Percentiles rank a stretch among this genome's conserved stretches.
Conservation (phyloP, 2,888 invertebrate genomes). For the Tetragnatha montana region DNA sequence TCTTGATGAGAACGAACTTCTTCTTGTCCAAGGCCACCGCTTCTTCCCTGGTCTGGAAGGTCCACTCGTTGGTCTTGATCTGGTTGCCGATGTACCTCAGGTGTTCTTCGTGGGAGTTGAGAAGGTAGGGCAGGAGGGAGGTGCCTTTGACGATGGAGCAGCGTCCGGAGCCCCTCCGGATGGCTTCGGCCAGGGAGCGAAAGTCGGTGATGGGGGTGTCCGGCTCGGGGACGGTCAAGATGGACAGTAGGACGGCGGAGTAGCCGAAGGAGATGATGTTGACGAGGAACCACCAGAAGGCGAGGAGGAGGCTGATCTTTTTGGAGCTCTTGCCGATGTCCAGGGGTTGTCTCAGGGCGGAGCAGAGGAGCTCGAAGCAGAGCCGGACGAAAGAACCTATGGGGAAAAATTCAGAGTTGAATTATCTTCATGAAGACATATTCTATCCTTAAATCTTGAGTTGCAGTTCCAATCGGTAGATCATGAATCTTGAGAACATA, state of each 20-base stretch:
- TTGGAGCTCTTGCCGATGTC: neutral
- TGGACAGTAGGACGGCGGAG: constrained; percentile 15
- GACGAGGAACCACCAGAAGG: constrained; percentile 8
- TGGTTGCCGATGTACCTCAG: neutral
- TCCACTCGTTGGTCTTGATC: neutral
- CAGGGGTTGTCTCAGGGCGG: neutral
- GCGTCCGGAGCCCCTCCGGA: neutral
- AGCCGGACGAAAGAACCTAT: neutral
- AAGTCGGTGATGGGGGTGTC: neutral
- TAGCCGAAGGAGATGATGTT: constrained; percentile 14
- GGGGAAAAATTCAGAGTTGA: too few species aligned
- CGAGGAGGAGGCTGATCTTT: neutral
- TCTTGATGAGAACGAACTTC: neutral
- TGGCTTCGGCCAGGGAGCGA: neutral
- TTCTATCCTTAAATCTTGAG: too few species aligned
- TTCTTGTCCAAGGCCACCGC: neutral
- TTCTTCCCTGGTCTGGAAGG: neutral
- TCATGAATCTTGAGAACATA: too few species aligned
- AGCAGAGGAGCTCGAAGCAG: neutral
- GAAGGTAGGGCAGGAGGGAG: neutral
- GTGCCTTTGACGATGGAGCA: neutral
- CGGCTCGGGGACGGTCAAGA: constrained; percentile 5
- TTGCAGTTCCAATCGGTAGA: too few species aligned
- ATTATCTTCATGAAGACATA: too few species aligned
- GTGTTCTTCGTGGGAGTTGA: neutral